Conservation (phyloP, 30 jellyfish, hydroid and myxozoan species). For the Hydra vulgaris region DNA sequence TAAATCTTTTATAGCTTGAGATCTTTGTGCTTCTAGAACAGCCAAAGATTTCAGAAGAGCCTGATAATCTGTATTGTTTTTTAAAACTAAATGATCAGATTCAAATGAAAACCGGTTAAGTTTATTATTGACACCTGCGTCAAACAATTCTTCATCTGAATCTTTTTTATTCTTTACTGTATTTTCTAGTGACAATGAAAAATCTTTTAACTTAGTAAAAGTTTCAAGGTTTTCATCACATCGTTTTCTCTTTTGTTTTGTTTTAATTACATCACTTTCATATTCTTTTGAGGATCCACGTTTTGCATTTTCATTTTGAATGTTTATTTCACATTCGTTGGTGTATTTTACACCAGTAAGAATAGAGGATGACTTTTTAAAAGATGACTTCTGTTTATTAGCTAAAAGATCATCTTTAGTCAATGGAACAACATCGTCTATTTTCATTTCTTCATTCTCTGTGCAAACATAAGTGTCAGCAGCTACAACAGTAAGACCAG, state of each 20-base stretch:
- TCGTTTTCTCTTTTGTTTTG: background rate
- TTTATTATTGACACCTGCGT: constrained; percentile 17
- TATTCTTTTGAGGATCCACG: background rate
- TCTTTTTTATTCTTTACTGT: background rate
- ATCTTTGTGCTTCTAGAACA: constrained; percentile 67
- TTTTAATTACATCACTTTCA: background rate
- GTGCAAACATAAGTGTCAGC: constrained; percentile 22
- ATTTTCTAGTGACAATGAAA: background rate
- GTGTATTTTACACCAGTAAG: too few relatives aligned
- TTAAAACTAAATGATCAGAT: constrained; percentile 75
- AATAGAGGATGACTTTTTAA: background rate
- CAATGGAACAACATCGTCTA: constrained; percentile 11
- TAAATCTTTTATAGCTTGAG: constrained; percentile 66
- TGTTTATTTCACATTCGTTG: too few relatives aligned
- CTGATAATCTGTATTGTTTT: constrained; percentile 75
- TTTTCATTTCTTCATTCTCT: constrained; percentile 1
- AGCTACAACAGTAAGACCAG: constrained; percentile 29
- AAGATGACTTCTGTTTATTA: background rate
- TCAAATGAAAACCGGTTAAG: constrained; percentile 54
- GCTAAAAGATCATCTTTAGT: constrained; percentile 22
- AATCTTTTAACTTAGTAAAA: background rate
- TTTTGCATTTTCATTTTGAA: too few relatives aligned
- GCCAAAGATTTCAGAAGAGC: constrained; percentile 50
- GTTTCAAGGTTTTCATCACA: background rate
- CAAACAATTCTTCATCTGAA: constrained; percentile 31